Percentiles rank a stretch among this genome's conserved stretches.
phyloP scores from a whole-genome alignment of 2,888 invertebrate genomes.

The Limenitis camilla region DNA sequence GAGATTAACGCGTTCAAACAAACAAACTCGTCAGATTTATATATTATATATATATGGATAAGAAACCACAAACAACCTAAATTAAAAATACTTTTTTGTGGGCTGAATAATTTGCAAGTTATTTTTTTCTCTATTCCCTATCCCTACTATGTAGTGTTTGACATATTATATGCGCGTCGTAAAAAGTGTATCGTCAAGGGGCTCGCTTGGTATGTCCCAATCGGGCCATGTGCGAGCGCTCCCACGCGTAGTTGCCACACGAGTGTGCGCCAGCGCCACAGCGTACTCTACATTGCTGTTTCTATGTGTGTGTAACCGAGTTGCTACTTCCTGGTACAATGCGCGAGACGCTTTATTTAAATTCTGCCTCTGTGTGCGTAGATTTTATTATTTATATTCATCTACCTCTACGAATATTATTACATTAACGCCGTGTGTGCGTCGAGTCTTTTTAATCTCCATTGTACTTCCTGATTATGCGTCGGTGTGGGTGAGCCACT shows the following conservation, averaged over 20 bases:
- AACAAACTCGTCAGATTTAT: no score
- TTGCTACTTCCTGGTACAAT: conserved; percentile 73
- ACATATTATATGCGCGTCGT: conserved; percentile 53
- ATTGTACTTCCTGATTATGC: conserved; percentile 71
- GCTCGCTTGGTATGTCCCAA: conserved; percentile 69
- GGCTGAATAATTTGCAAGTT: background rate
- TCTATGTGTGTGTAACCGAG: conserved; percentile 59
- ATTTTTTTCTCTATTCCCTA: background rate
- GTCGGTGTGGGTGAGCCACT: conserved; percentile 68
- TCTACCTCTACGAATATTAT: conserved; percentile 63
- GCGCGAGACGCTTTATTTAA: conserved; percentile 71
- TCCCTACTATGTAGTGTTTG: conserved; percentile 39
- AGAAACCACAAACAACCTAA: no score
- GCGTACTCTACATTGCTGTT: conserved; percentile 32
- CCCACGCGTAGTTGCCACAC: conserved; percentile 67
- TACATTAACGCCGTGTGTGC: conserved; percentile 64
- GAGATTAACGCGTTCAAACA: no score
- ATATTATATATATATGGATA: no score
- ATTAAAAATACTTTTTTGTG: no score
- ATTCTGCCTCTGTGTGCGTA: conserved; percentile 66
- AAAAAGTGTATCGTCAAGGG: conserved; percentile 70
- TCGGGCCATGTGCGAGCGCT: conserved; percentile 72
- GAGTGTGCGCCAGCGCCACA: conserved; percentile 70
- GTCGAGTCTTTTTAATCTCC: conserved; percentile 68
- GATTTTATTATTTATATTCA: conserved; percentile 67